Evolutionary conservation across 2,797 vertebrate species (phyloP).

Genomic region (Hydrophis major): DNA sequence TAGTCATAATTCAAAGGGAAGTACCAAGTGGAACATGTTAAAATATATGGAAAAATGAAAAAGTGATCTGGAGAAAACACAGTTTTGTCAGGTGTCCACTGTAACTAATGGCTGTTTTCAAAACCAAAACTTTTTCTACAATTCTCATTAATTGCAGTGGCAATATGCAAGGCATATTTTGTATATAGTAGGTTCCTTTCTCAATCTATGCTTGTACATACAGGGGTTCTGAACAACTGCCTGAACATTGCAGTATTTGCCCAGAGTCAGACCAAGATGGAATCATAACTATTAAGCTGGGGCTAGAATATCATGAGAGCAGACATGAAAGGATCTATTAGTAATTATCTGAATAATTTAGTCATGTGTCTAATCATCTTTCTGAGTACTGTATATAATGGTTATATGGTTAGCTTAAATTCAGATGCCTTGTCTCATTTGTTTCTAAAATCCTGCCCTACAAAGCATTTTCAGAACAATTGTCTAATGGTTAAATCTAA

Average conservation of each 20-base stretch:
- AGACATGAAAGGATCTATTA: conserved; percentile 24
- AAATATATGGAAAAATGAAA: not conserved
- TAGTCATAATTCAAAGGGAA: not conserved
- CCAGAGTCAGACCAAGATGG: not conserved
- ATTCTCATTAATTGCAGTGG: not conserved
- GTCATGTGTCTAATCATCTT: conserved; percentile 14
- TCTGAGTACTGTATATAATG: not conserved
- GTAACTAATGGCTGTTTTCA: not conserved
- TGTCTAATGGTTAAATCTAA: not conserved
- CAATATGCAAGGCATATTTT: not conserved
- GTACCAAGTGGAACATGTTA: not conserved
- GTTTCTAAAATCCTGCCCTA: not conserved
- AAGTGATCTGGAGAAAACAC: not conserved
- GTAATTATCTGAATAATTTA: not conserved
- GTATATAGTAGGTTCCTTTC: not conserved
- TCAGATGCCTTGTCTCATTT: not conserved
- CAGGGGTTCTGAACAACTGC: not conserved
- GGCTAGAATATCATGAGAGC: conserved; percentile 13
- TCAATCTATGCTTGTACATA: not conserved
- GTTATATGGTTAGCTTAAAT: not conserved
- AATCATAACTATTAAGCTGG: not conserved
- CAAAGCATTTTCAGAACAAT: not conserved
- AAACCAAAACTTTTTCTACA: not conserved
- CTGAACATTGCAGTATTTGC: not conserved
- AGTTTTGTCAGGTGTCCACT: not conserved